These are phyloP conservation scores for Gymnoscopelus braueri DNA, from an alignment of 2,797 vertebrate genomes.

Conservation along the genomic window DNA sequence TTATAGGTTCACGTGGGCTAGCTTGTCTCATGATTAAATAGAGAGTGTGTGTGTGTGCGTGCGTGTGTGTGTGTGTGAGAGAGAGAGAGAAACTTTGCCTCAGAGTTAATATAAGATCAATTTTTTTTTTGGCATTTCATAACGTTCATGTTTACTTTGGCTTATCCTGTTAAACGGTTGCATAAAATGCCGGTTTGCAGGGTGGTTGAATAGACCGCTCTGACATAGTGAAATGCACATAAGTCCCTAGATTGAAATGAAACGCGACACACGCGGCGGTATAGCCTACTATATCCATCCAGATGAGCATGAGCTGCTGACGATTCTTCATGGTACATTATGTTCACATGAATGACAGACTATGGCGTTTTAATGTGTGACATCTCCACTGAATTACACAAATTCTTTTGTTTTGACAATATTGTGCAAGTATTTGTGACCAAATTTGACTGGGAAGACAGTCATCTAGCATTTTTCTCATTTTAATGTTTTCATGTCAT, in stretches of 20 bases:
- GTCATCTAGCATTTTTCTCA: too few species aligned
- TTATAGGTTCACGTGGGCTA: constrained; percentile 44
- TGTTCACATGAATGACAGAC: too few species aligned
- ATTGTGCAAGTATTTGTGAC: too few species aligned
- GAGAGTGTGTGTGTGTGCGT: too few species aligned
- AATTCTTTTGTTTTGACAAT: too few species aligned
- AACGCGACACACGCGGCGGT: constrained; percentile 49
- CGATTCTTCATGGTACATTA: constrained; percentile 51
- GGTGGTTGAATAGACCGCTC: constrained; percentile 35
- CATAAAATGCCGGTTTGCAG: constrained; percentile 37
- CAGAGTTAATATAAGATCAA: constrained; percentile 29
- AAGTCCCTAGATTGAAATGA: constrained; percentile 45
- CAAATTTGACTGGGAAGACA: too few species aligned
- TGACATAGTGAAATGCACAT: constrained; percentile 18
- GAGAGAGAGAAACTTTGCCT: constrained; percentile 40
- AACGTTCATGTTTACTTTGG: constrained; percentile 54
- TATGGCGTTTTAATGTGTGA: too few species aligned
- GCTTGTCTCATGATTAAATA: constrained; percentile 42
- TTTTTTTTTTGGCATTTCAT: constrained; percentile 30
- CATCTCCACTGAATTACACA: too few species aligned
- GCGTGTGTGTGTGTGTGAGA: too few species aligned
- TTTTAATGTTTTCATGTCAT: too few species aligned
- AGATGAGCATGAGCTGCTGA: constrained; percentile 52
- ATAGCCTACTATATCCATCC: constrained; percentile 48
- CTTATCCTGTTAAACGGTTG: constrained; percentile 45